Base-by-base conservation (phyloP, 2,888 invertebrate species). In the Gandaritis pyraliata region DNA sequence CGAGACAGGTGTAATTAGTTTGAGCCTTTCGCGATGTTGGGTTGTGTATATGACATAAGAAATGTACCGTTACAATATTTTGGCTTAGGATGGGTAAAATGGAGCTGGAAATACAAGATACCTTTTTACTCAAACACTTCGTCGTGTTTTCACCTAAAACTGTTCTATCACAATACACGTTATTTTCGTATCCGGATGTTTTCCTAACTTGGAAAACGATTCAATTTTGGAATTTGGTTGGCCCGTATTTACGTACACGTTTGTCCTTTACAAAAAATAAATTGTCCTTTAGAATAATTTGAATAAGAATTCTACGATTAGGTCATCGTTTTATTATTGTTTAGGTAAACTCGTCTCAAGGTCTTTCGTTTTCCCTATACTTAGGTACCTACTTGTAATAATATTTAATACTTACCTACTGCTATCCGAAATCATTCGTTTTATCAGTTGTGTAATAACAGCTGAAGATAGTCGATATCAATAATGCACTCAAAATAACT, bases 281-380 rank as follows among this genome's bases (percentile, higher is more conserved):
- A 8, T 33, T 33, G 33, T 33, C 33, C 33, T 33, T 33, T 29
- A 6, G 10, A 33, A 8, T 23, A 23, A 33, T 8, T 33, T 33
- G 33, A 33, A 33, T 33, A 11, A 33, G 33, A 33, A 33, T 30
- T 30, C 6, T 30, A 30, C 30, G 30, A 30, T 33, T 33, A 50
- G 8, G 38, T 58, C 45, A 51, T 51, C 58, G 33, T 52, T 47
- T 50, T 58, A 58, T 58, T 58, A 52, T 58, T 38, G 58, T 58
- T 58, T 51, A 58, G 36, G 23, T 12, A 41, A 6, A 36, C 39
- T 58, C 47, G 51, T 58, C 58, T 52, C 58, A 58, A 58, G 51
- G 52, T 18, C 52, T 38, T 15, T 3, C 2, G 38, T 38, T 38
- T 38, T 38, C 38, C 38, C 38, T 38, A n/a, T 38, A 38, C 12